These are phyloP conservation scores for Hypotaenidia okinawae DNA, from an alignment of 2,797 vertebrate species.

Conservation along the genomic window DNA sequence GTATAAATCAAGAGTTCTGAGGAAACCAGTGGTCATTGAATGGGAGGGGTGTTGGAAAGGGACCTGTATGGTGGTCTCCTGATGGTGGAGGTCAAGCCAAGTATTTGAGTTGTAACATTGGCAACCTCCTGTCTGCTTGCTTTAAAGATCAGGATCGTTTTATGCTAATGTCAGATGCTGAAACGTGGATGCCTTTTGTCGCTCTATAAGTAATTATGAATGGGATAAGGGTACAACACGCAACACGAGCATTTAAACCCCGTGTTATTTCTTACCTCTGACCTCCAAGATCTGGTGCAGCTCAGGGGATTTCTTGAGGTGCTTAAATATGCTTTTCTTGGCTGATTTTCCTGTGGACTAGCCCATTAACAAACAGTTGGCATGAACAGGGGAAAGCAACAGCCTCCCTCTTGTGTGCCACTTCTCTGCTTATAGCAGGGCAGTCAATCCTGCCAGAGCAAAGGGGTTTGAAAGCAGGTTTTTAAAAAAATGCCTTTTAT, in stretches of 20 bases:
- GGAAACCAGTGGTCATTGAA: background rate
- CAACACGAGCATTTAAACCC: background rate
- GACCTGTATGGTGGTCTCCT: background rate
- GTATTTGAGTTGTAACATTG: background rate
- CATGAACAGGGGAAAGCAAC: background rate
- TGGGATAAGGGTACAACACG: background rate
- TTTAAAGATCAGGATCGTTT: background rate
- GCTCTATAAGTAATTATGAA: background rate
- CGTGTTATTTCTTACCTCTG: background rate
- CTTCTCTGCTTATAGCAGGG: background rate
- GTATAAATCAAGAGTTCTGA: background rate
- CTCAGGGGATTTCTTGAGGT: conserved; percentile 25
- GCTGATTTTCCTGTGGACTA: conserved; percentile 21
- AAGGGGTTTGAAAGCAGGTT: background rate
- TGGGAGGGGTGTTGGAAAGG: background rate
- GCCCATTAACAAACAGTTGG: background rate
- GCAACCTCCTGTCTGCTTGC: background rate
- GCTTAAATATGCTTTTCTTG: conserved; percentile 45
- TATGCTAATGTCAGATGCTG: background rate
- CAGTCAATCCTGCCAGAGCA: background rate
- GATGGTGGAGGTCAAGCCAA: background rate
- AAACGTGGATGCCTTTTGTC: background rate
- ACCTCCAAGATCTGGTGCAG: background rate
- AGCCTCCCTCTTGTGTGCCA: background rate
- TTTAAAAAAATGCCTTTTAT: background rate